Evolutionary conservation across 2,888 invertebrate species (phyloP), one percentile per base, ranked within the genome.

Genomic region (Rhingia campestris): DNA sequence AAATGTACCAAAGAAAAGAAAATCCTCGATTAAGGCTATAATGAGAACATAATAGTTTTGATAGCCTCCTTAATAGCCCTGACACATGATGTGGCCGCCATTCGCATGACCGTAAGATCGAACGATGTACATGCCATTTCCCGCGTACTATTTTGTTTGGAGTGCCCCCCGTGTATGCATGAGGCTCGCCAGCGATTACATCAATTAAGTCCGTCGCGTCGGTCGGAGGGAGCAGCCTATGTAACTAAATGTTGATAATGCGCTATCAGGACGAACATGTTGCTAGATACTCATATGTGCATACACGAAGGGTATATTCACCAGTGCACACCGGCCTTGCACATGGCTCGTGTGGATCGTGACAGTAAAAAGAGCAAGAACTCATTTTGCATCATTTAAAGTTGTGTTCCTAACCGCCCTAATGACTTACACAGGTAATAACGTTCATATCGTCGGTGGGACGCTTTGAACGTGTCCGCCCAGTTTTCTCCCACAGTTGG

Each of bases 371-470:
- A 32, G 51, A 56, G 56, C 35, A 67, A 51, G 12, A 76, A 56
- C 66, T 69, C 67, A 73, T 82, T 77, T 82, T 73, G 63, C 67
- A 73, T 73, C 77, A 77, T 79, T 79, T 77, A 74, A 79, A 82
- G 64, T 53, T 79, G 73, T 79, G 73, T 82, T 74, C 43, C 73
- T 63, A 63, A 45, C 82, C 79, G 79, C 73, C 79, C 79, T 69
- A 79, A 82, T 79, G 58, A 70, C 79, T 79, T 79, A 79, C 79
- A 59, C 82, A 73, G 79, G 79, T 82, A 82, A 77, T 79, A 79
- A 73, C 73, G 47, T 74, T 43, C 41, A 39, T 37, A 66, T 73
- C 43, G 64, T 58, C 73, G 77, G 67, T 53, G 69, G 49, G 64
- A 63, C 43, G 51, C 79, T 79, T 82, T 79, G 82, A 79, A 82